Evolutionary conservation across 2,888 invertebrate genomes (phyloP).

Genomic region (Rhamnusium bicolor): DNA sequence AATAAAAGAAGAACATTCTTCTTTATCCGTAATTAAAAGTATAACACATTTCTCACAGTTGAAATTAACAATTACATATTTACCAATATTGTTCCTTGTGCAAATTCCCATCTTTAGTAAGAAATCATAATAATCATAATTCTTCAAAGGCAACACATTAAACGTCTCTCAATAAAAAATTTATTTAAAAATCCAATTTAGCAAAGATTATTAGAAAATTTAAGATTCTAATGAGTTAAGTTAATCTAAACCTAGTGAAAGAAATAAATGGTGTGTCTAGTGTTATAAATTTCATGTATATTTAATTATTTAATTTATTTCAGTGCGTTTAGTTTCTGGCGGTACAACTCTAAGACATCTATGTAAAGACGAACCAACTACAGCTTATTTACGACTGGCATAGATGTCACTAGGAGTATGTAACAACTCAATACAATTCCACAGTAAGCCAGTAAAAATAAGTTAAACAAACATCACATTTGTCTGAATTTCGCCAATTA

Average conservation of each 20-base stretch:
- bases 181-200: background rate
- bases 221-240: no score
- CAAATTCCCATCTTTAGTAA: slow-evolving; percentile 31
- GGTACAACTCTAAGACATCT: background rate
- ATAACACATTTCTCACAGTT: slow-evolving; percentile 43
- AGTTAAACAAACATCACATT: background rate
- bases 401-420: slow-evolving; percentile 2
- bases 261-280: no score
- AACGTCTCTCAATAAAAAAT: background rate
- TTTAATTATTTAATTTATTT: no score
- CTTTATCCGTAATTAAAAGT: slow-evolving; percentile 23
- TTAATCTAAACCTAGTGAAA: no score
- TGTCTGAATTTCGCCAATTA: no score
- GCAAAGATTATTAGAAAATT: background rate
- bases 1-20: slow-evolving; percentile 6
- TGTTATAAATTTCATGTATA: no score
- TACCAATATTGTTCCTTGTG: slow-evolving; percentile 40
- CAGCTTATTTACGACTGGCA: background rate
- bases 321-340: background rate
- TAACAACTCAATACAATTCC: background rate
- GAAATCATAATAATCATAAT: background rate
- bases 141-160: no score
- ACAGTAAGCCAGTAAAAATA: background rate
- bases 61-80: slow-evolving; percentile 36
- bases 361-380: background rate